Evolutionary conservation across 2,888 invertebrate genomes (phyloP), one percentile per base, ranked within the genome.

Genomic region (Anthophora plumipes): DNA sequence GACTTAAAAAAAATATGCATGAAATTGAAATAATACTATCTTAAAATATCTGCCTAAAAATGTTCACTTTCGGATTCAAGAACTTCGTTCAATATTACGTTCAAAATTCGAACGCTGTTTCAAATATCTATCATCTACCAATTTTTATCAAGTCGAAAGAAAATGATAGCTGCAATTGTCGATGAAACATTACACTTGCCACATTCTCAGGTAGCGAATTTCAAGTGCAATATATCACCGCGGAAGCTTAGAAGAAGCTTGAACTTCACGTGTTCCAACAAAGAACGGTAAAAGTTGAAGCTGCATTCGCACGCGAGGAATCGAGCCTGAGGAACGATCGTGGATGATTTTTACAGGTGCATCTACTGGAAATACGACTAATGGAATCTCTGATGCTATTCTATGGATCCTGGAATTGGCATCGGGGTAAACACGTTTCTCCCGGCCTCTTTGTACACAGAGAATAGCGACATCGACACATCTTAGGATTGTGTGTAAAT

Each of bases 331-430:
- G n/a, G 31, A 60, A 69, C 37, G 67, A 63, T 67, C 20, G 57
- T 7, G 54, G 46, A 72, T 60, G 46, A 76, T 73, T 73, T 67
- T 73, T 68, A 72, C 55, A 48, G 46, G 63, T 41, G 55, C 69
- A 14, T 61, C 82, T 63, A 67, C 64, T 78, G 73, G 73, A 84
- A 82, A 79, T 52, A 78, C 79, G 79, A 46, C 67, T 79, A 79
- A 84, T 79, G 78, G 72, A 81, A 84, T 75, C 54, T 37, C 39
- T 41, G 81, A 66, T 64, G 80, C 71, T 57, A 50, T 60, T 71
- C 60, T 43, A 77, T 46, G 59, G 77, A 70, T 72, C 41, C 55
- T 61, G 59, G 69, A 81, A 74, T 75, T 55, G 70, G 55, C 77
- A 59, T 59, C 52, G 39, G 20, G 46, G 82, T 52, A 43, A 59